Base-by-base conservation (phyloP, 1,140 invertebrate genomes). In the Zaprionus ornatus region DNA sequence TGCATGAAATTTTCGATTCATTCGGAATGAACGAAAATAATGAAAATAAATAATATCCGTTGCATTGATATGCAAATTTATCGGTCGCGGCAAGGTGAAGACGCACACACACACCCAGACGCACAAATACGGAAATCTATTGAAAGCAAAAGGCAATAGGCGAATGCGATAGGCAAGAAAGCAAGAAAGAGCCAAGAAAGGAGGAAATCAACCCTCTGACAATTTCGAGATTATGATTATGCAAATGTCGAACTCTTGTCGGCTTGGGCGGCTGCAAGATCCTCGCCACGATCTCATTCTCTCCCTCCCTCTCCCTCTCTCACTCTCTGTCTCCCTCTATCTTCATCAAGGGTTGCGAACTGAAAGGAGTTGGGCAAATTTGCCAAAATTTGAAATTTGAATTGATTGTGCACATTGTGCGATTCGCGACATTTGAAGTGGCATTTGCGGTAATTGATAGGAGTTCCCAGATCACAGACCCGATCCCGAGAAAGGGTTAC, bases 21-120 rank as follows among this genome's bases (percentile, higher is more conserved):
- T 76, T 76, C 65, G 74, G 65, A 76, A 76, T 76, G 61, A 76
- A 76, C 54, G 60, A 71, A 76, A 76, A 76, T 76, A 76, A 76
- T 76, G 75, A 78, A 78, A 78, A 78, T 78, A 78, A 78, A 78
- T 78, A 78, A 78, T 78, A 78, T 78, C 75, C 75, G 75, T 74
- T 78, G 75, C 75, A 78, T 78, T 78, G 75, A 78, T 78, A 78
- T 78, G 75, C 61, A 78, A 78, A 78, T 74, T 69, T 69, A 74
- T 78, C 64, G 64, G 65, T 60, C 52, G 59, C 19, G 45, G 63
- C 62, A 73, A 73, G 70, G 70, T 73, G 70, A 73, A 73, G 70
- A 54, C 54, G 63, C 62, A 61, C n/a, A 61, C 45, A 17, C 15
- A 45, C 40, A 17, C 15, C 2, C n/a, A 45, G 4, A 40, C 37